Evolutionary conservation across 2,113 vertebrate genomes (phyloP), one percentile per base, ranked within the genome.

Genomic region (Bubo scandiacus): DNA sequence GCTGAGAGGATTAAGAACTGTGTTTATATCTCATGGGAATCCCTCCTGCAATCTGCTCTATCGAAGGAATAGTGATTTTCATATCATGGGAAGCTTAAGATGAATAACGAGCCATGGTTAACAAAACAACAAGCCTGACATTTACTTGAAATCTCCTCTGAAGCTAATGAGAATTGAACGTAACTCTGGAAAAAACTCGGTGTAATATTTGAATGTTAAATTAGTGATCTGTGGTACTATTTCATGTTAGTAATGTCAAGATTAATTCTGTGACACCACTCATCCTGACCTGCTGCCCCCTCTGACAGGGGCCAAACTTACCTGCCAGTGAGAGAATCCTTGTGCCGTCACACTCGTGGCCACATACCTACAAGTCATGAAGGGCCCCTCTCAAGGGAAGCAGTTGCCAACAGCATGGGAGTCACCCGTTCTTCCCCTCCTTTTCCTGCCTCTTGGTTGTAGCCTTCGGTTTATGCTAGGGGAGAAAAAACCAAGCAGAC

Each of bases 341-440:
- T 20, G 20, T 52, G 51, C 78, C 1, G 2, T 29, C 57, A 30
- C 2, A 0, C 20, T 40, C 14, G 0, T 3, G 18, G 51, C 32
- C 1, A 4, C n/a, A 55, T 42, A 34, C 45, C 45, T 11, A 8
- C 49, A 17, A 38, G 45, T 47, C 20, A 10, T 19, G 45, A 47
- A 47, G 45, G 45, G 20, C 45, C 19, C 19, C 20, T 47, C 63
- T 45, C 42, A 25, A 30, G 34, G 51, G 32, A 43, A 51, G 49
- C 20, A 30, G 5, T 4, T 71, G 57, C 72, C 38, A 54, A 29
- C 40, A n/a, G 52, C 25, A 11, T 25, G 26, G 45, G 59, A 55
- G 29, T 25, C 21, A 20, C n/a, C 4, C 1, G 0, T 52, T 58
- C 45, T 21, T 55, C 34, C 19, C 51, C 11, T 65, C 71, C 42